A percentile compares a stretch with the other conserved stretches of the same genome.
These are phyloP conservation scores for Callopanchax toddi DNA, from an alignment of 2,113 vertebrate species.

Conservation along the genomic window DNA sequence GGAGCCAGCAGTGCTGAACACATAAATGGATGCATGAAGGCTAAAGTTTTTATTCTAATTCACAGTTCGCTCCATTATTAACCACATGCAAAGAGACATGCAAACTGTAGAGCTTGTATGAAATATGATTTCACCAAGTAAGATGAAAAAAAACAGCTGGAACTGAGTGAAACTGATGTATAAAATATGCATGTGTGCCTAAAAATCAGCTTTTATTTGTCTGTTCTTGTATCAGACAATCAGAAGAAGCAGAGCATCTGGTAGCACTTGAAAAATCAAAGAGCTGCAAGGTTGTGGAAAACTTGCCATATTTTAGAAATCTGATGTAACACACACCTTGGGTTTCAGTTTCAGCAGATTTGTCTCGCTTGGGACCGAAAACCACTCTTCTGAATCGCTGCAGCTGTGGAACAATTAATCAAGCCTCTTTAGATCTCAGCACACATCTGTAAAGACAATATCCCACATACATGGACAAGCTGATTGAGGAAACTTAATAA, in stretches of 20 bases:
- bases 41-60: not conserved
- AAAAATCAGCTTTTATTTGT: not conserved
- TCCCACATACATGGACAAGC: conserved; percentile 25
- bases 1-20: not conserved
- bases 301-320: conserved; percentile 54
- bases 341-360: conserved; percentile 67
- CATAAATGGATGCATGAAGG: conserved; percentile 3
- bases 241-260: conserved; percentile 16
- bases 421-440: conserved; percentile 53
- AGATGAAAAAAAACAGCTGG: conserved; percentile 19
- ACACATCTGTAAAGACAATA: conserved; percentile 51
- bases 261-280: conserved; percentile 23
- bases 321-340: conserved; percentile 68
- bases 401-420: conserved; percentile 58
- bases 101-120: conserved; percentile 37
- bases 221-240: conserved; percentile 12
- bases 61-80: not conserved
- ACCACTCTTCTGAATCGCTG: conserved; percentile 69
- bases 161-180: conserved; percentile 10
- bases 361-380: conserved; percentile 51
- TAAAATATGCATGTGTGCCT: not conserved
- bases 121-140: not conserved
- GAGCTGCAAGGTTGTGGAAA: conserved; percentile 28
- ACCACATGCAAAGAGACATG: conserved; percentile 17
- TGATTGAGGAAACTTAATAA: conserved; percentile 11